A percentile compares a stretch with the other conserved stretches of the same genome.
phyloP scores from a whole-genome alignment of 2,113 vertebrate genomes.

The Brachyhypopomus gauderio region DNA sequence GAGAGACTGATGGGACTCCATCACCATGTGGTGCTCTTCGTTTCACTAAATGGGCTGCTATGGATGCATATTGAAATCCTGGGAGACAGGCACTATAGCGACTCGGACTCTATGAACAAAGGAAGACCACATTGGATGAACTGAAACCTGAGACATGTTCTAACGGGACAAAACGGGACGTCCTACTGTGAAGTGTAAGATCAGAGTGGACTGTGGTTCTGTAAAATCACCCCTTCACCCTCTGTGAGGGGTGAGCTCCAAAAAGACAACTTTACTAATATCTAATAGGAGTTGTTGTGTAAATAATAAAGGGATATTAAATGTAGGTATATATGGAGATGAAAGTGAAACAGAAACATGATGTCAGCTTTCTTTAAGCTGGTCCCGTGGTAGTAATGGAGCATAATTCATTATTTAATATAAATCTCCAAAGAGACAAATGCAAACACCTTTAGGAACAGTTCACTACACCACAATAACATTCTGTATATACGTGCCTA shows the following conservation, averaged over 20 bases:
- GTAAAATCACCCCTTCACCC: conserved; percentile 41
- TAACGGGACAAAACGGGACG: conserved; percentile 45
- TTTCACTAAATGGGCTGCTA: conserved; percentile 68
- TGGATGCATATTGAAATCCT: conserved; percentile 47
- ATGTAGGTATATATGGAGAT: conserved; percentile 59
- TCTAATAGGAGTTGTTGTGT: conserved; percentile 54
- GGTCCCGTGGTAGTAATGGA: conserved; percentile 19
- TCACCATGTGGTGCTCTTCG: conserved; percentile 44
- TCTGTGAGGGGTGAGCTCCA: conserved; percentile 37
- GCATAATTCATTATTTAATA: conserved; percentile 51
- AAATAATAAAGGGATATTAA: conserved; percentile 65
- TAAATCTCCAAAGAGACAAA: conserved; percentile 67
- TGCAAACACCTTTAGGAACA: conserved; percentile 53
- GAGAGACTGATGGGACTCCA: conserved; percentile 15
- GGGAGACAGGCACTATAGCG: not conserved
- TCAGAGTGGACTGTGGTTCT: conserved; percentile 43
- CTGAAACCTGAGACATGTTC: conserved; percentile 28
- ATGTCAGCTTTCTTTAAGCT: conserved; percentile 34
- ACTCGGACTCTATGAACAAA: conserved; percentile 9
- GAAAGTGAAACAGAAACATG: conserved; percentile 41
- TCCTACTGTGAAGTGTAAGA: not conserved
- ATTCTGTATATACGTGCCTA: conserved; percentile 61
- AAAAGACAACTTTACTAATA: conserved; percentile 53
- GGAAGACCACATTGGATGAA: conserved; percentile 10
- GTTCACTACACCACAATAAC: conserved; percentile 48